Evolutionary conservation across 2,797 vertebrate genomes (phyloP).

Genomic region (Argyrosomus regius): DNA sequence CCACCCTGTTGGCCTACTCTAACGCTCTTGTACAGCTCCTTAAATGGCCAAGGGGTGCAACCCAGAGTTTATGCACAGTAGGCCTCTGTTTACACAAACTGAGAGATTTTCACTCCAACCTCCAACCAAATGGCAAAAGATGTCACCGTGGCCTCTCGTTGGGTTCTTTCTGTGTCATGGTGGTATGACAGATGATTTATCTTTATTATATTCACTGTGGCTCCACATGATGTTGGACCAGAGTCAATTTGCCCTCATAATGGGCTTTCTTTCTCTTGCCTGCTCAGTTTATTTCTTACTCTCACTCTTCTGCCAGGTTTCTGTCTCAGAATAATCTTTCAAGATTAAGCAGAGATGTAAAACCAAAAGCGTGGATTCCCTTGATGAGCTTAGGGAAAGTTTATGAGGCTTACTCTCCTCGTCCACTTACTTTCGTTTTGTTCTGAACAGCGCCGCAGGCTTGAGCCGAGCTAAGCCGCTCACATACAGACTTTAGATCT

Average conservation of each 20-base stretch:
- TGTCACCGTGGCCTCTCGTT: not conserved
- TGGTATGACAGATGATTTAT: conserved; percentile 39
- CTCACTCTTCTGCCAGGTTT: conserved; percentile 10
- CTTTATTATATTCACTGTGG: conserved; percentile 33
- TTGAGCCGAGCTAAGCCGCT: conserved; percentile 63
- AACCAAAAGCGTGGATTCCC: conserved; percentile 62
- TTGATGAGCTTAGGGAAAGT: conserved; percentile 75
- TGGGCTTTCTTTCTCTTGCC: conserved; percentile 12
- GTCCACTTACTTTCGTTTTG: conserved; percentile 70
- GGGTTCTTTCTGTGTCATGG: conserved; percentile 12
- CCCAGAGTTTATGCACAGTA: conserved; percentile 63
- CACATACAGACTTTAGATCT: conserved; percentile 40
- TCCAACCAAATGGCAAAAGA: conserved; percentile 45
- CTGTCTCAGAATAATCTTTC: conserved; percentile 64
- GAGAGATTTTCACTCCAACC: conserved; percentile 64
- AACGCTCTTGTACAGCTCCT: conserved; percentile 66
- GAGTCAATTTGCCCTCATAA: conserved; percentile 36
- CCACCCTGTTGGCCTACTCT: conserved; percentile 39
- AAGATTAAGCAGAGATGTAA: conserved; percentile 62
- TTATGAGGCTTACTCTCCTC: conserved; percentile 65
- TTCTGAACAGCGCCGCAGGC: conserved; percentile 48
- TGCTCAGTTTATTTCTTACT: conserved; percentile 7
- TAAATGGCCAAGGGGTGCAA: conserved; percentile 72
- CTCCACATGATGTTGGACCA: conserved; percentile 35
- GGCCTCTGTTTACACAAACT: conserved; percentile 72